Base-by-base conservation (phyloP, 2,888 invertebrate species). In the Colostygia pectinataria region DNA sequence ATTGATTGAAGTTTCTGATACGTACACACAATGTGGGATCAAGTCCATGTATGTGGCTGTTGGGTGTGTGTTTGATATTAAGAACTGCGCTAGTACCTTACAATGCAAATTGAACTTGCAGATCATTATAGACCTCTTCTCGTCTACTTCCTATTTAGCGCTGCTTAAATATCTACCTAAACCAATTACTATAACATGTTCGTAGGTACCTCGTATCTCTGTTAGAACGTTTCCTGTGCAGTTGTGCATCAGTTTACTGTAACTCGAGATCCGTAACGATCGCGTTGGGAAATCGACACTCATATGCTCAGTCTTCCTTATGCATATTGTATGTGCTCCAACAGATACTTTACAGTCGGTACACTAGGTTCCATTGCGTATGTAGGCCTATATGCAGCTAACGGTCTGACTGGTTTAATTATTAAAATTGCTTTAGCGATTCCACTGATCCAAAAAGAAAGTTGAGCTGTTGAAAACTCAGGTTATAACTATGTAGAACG, bases 161-260 rank as follows among this genome's bases (percentile, higher is more conserved):
- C 13, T 41, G 27, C 23, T 36, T 40, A 41, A 34, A 10, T 5
- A 15, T 6, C 10, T 6, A 20, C 29, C 13, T 40, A 40, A 9
- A 12, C 29, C 5, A 40, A 31, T 29, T 23, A 14, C 9, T 25
- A n/a, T 9, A 40, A 24, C 14, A 12, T 10, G 6, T 28, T 13
- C 27, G 28, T 12, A 42, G n/a, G 10, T 40, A 40, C 29, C 31
- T 6, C 4, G 28, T 40, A 36, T 63, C 59, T 66, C 55, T 62
- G 58, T 63, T 65, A 47, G 49, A 57, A 50, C 59, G 55, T 69
- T 77, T 77, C 74, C 74, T 77, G 71, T 66, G 61, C 65, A 63
- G 67, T 67, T 63, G 55, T 48, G 54, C 46, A 42, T 71, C 68
- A 56, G 53, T 55, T 68, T 60, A 61, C 66, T 44, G 79, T 74